Evolutionary conservation across 2,888 invertebrate species (phyloP).

Genomic region (Drosophila leonis): DNA sequence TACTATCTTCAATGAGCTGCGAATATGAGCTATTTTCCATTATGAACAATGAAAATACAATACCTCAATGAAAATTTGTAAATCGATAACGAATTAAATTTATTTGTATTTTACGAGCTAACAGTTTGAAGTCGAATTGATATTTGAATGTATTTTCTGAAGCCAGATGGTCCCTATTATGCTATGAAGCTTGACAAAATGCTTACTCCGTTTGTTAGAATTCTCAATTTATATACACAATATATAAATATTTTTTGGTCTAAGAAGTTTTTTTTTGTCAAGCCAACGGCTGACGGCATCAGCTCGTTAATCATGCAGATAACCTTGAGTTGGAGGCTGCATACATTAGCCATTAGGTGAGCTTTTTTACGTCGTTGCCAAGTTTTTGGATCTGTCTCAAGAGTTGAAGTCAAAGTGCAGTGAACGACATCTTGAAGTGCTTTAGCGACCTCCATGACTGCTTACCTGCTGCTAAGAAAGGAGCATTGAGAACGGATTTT

Average conservation of each 20-base stretch:
- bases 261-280: constrained; percentile 51
- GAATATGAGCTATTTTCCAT: constrained; percentile 36
- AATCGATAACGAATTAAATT: constrained; percentile 26
- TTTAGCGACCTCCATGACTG: not conserved
- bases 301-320: constrained; percentile 69
- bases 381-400: constrained; percentile 7
- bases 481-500: not conserved
- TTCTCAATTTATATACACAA: not conserved
- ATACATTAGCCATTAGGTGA: constrained; percentile 56
- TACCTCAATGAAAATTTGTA: constrained; percentile 23
- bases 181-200: constrained; percentile 4
- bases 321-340: constrained; percentile 57
- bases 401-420: constrained; percentile 12
- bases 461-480: not conserved
- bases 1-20: constrained; percentile 51
- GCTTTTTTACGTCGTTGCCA: constrained; percentile 32
- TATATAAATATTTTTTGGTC: constrained; percentile 31
- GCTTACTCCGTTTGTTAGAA: constrained; percentile 22
- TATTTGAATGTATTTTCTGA: not conserved
- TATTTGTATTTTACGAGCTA: constrained; percentile 3
- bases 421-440: not conserved
- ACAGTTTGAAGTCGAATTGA: not conserved
- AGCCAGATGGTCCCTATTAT: not conserved
- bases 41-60: not conserved
- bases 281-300: constrained; percentile 3